phyloP scores from a whole-genome alignment of 2,113 vertebrate genomes.

The Takifugu flavidus region DNA sequence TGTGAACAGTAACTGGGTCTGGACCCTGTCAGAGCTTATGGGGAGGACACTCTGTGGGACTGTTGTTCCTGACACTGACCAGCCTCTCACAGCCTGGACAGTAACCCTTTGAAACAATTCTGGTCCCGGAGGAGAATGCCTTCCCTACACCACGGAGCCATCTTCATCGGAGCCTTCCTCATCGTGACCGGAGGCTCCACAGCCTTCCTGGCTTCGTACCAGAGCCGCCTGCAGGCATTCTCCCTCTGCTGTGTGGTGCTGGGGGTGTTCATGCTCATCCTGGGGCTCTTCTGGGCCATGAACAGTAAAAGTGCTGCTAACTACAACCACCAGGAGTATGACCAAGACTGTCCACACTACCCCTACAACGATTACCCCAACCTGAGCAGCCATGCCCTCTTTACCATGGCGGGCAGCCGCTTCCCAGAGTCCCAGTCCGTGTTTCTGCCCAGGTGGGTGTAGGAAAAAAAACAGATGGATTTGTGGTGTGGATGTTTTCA shows the following conservation, averaged over 20 bases:
- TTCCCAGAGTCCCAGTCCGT: constrained; percentile 77
- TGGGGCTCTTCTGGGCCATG: constrained; percentile 79
- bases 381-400: constrained; percentile 69
- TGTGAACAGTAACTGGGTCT: constrained; percentile 28
- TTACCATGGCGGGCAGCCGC: constrained; percentile 65
- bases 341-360: constrained; percentile 64
- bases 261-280: constrained; percentile 77
- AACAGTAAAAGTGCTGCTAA: constrained; percentile 67
- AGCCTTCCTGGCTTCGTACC: constrained; percentile 72
- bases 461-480: neutral
- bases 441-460: constrained; percentile 73
- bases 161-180: constrained; percentile 76
- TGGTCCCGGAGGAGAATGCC: constrained; percentile 66
- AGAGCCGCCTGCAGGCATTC: constrained; percentile 77
- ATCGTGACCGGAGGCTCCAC: constrained; percentile 78
- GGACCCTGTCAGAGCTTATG: constrained; percentile 30
- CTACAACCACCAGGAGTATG: constrained; percentile 63
- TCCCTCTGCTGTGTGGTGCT: constrained; percentile 79
- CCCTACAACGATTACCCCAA: constrained; percentile 70
- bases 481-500: neutral
- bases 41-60: constrained; percentile 22
- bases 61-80: constrained; percentile 34
- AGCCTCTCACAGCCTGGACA: constrained; percentile 28
- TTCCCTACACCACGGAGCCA: constrained; percentile 77
- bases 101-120: constrained; percentile 23